Evolutionary conservation across 2,113 vertebrate genomes (phyloP), one percentile per base, ranked within the genome.

Genomic region (Microtus montanus): DNA sequence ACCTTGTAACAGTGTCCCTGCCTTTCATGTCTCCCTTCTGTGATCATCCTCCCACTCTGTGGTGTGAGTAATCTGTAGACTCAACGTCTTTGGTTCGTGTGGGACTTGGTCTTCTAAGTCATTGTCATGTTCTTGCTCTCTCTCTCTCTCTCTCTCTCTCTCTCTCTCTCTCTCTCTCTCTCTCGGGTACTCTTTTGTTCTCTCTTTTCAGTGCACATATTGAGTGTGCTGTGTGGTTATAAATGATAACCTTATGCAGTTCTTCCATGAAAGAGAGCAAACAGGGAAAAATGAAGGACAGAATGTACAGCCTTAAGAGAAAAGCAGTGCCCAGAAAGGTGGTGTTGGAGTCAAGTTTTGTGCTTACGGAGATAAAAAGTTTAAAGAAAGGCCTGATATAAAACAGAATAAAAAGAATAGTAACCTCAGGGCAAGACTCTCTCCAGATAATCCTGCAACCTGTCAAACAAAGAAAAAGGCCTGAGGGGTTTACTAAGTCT

Each of bases 1-100:
- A 63, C 38, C 28, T 4, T 4, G 0, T 15, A 15, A 4, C 6
- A 35, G 19, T 15, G 12, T 58, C 5, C 28, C 5, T n/a, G 19
- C 15, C 15, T 73, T 35, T 20, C 14, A 30, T 28, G 66, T 44
- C n/a, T 47, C 87, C 26, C 63, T 10, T 77, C n/a, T n/a, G 33
- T 1, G 8, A 19, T 58, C 17, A 22, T 24, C 52, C 35, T 33
- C 38, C 80, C 13, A 58, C 5, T 22, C 61, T 47, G 3, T 22
- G 41, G 41, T 28, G 28, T 6, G 17, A 44, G 17, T 35, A 19
- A 13, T 84, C 28, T 11, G 41, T 33, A 14, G 10, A 54, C 33
- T 52, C 85, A 49, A 49, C 20, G 33, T 52, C 33, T 68, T 17
- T 71, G 85, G 10, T 71, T 33, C 64, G 8, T 0, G 5, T 11